Evolutionary conservation across 1,140 invertebrate species (phyloP).

Genomic region (Ridgeia piscesae): DNA sequence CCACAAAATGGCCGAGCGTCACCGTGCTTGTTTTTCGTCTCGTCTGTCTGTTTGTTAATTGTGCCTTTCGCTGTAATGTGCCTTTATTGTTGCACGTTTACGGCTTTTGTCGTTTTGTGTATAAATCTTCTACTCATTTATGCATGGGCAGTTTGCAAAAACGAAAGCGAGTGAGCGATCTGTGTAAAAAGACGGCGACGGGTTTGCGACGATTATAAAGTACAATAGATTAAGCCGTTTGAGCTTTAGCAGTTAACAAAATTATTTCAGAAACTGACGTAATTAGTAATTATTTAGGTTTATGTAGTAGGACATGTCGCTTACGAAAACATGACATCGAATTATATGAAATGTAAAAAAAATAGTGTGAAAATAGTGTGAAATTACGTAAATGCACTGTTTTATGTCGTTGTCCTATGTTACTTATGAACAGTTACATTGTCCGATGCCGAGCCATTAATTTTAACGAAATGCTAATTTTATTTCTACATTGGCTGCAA

Average conservation of each 20-base stretch:
- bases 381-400: background rate
- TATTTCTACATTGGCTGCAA: too few species aligned
- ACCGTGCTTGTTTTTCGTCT: background rate
- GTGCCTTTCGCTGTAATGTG: background rate
- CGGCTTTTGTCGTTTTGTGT: background rate
- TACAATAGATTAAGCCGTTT: background rate
- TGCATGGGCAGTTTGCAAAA: background rate
- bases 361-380: too few species aligned
- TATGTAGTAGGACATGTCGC: background rate
- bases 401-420: background rate
- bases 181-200: background rate
- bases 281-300: background rate
- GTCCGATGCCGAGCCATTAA: too few species aligned
- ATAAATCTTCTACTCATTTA: background rate
- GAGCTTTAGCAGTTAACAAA: background rate
- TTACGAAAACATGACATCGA: background rate
- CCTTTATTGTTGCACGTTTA: background rate
- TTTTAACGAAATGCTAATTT: too few species aligned
- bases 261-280: background rate
- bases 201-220: background rate
- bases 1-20: background rate
- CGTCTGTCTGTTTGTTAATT: background rate
- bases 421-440: too few species aligned
- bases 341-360: too few species aligned
- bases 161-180: background rate